Base-by-base conservation (phyloP, 2,113 vertebrate species). In the Pangasianodon gigas region DNA sequence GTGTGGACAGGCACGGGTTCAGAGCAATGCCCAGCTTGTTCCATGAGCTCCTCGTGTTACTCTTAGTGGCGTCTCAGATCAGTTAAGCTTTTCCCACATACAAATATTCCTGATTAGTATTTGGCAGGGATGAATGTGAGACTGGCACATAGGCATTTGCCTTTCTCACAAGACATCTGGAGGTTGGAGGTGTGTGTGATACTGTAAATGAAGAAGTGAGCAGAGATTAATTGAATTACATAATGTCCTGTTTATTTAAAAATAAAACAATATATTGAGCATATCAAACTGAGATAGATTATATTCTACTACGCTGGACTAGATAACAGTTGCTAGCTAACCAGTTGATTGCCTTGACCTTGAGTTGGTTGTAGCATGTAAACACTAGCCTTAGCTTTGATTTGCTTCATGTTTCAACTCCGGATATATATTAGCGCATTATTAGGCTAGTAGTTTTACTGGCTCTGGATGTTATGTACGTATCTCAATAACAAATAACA, bases 131-230 rank as follows among this genome's bases (percentile, higher is more conserved):
- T 37, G 37, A 82, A 82, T 82, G n/a, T 82, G 52, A 82, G 51
- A 37, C n/a, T 32, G 14, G 79, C 51, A 54, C 0, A 16, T 18
- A 81, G 26, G 51, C 29, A 8, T 81, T 37, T 37, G 37, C 51
- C 79, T 32, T 81, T 52, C 79, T 81, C 79, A 18, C 79, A 54
- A 81, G 51, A 81, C 79, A 81, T 81, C 48, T 54, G 51, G 48
- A 81, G 79, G 51, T 46, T 77, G 74, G 44, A 77, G 44, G 74
- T 77, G 51, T 82, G 29, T 82, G 80, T 56, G 80, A 82, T 82
- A 32, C 16, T 82, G 51, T 82, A 56, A 82, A 82, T 54, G n/a
- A 82, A 56, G 32, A 80, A 80, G 6, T 56, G n/a, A 56, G 8
- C 52, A 80, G 51, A 56, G 80, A 54, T 82, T 56, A 54, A 56